Percentiles rank a stretch among this genome's conserved stretches.
phyloP scores from a whole-genome alignment of 2,113 vertebrate species.

The Mormyrus iriodes region DNA sequence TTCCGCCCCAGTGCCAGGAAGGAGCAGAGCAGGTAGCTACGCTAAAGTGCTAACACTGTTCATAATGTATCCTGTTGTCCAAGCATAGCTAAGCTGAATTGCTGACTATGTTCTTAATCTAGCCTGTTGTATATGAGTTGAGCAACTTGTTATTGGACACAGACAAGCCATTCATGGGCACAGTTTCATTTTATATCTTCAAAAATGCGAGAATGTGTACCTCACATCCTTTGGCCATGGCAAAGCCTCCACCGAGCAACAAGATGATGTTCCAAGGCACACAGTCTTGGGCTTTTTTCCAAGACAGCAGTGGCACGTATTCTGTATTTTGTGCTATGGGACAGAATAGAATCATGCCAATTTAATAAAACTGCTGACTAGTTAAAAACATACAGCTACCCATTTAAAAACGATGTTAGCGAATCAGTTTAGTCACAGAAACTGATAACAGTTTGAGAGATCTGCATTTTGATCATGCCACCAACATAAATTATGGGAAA shows the following conservation, averaged over 20 bases:
- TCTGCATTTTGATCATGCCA: not conserved
- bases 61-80: no score
- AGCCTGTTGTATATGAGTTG: not conserved
- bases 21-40: not conserved
- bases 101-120: not conserved
- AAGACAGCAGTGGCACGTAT: conserved; percentile 77
- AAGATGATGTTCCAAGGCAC: conserved; percentile 95
- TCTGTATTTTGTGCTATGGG: conserved; percentile 71
- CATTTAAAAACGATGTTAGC: not conserved
- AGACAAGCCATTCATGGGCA: not conserved
- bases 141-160: not conserved
- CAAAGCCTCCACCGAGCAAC: conserved; percentile 88
- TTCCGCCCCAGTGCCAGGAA: not conserved
- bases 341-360: not conserved
- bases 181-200: not conserved
- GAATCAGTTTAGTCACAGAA: not conserved
- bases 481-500: not conserved
- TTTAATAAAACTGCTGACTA: not conserved
- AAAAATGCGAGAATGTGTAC: conserved; percentile 47
- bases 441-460: not conserved
- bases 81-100: not conserved
- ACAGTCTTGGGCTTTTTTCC: conserved; percentile 82
- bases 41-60: not conserved
- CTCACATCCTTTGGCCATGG: conserved; percentile 98
- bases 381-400: not conserved